Evolutionary conservation across 2,888 invertebrate genomes (phyloP).

Genomic region (Drosophila rellima): DNA sequence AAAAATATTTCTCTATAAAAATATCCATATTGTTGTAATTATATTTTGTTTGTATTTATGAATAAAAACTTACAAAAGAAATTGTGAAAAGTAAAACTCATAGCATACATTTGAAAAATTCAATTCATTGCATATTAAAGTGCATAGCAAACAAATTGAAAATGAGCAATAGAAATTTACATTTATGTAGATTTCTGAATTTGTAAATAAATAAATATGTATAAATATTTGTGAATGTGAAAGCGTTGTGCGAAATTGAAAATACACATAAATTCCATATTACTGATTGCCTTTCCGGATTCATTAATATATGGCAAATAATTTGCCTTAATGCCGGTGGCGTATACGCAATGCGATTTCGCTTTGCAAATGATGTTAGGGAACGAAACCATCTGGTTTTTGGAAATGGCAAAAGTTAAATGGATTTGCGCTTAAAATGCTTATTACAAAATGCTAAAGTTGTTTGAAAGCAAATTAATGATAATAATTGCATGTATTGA

Average conservation of each 20-base stretch:
- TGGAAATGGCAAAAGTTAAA: constrained; percentile 31
- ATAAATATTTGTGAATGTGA: constrained; percentile 5
- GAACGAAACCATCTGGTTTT: neutral
- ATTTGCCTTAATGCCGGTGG: constrained; percentile 38
- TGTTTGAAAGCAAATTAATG: constrained; percentile 11
- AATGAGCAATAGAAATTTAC: constrained; percentile 2
- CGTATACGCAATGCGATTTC: constrained; percentile 39
- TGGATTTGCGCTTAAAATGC: constrained; percentile 30
- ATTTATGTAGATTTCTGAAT: neutral
- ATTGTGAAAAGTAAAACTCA: neutral
- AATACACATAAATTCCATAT: constrained; percentile 2
- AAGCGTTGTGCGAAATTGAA: constrained; percentile 7
- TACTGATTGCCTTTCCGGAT: neutral
- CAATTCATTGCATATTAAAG: constrained; percentile 14
- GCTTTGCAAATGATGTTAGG: constrained; percentile 22
- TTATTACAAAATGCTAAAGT: constrained; percentile 13
- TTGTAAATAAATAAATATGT: neutral
- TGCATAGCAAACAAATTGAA: constrained; percentile 9
- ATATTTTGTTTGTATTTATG: neutral
- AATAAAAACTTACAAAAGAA: neutral
- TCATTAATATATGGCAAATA: constrained; percentile 6
- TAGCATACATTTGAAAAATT: constrained; percentile 1
- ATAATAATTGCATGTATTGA: constrained; percentile 9
- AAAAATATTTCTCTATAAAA: neutral
- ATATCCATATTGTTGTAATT: neutral